These are phyloP conservation scores for Catamblyrhynchus diadema DNA, from an alignment of 2,797 vertebrate genomes.

Conservation along the genomic window DNA sequence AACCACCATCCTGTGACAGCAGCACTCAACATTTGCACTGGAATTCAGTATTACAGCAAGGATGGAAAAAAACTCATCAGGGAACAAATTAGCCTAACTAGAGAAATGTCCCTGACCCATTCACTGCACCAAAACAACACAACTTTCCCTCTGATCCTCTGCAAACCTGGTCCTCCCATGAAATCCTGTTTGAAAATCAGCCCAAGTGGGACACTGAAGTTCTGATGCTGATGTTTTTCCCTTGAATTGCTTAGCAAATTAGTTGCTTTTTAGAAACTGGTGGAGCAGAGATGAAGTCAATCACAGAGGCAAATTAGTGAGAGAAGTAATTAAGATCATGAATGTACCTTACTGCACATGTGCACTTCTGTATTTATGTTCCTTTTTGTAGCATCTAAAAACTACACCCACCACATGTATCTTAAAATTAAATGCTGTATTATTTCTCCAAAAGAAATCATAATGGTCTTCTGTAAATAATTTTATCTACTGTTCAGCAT, in stretches of 20 bases:
- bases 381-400: background rate
- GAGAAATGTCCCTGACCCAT: background rate
- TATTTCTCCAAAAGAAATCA: slow-evolving; percentile 27
- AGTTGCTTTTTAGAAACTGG: background rate
- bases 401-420: background rate
- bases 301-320: background rate
- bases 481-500: slow-evolving; percentile 44
- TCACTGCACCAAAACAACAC: background rate
- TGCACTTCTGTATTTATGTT: background rate
- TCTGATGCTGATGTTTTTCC: background rate
- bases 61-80: slow-evolving; percentile 24
- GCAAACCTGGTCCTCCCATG: background rate
- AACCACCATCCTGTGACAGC: slow-evolving; percentile 32
- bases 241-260: background rate
- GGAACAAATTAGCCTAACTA: slow-evolving; percentile 8
- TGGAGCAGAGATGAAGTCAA: background rate
- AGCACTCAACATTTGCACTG: background rate
- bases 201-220: background rate
- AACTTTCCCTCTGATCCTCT: background rate
- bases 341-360: background rate
- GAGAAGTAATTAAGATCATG: background rate
- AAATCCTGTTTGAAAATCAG: background rate
- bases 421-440: slow-evolving; percentile 19
- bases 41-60: slow-evolving; percentile 26
- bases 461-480: slow-evolving; percentile 41